Percentiles rank a stretch among this genome's conserved stretches.
These are phyloP conservation scores for Mesoligia furuncula DNA, from an alignment of 2,888 invertebrate genomes.

Conservation along the genomic window DNA sequence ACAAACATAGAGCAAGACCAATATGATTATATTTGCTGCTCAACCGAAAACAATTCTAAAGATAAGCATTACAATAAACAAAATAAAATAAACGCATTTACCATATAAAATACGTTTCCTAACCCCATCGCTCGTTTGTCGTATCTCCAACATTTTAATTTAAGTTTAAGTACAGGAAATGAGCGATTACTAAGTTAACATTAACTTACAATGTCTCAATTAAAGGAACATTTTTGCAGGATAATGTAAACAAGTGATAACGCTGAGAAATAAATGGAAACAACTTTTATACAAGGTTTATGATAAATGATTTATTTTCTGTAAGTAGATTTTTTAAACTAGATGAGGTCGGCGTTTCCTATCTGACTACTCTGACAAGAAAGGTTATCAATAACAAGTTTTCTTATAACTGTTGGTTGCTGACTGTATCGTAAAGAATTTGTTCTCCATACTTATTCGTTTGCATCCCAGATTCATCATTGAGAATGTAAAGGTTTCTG, in stretches of 20 bases:
- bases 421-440: neutral
- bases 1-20: neutral
- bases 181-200: conserved; percentile 57
- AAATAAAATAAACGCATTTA: conserved; percentile 20
- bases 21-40: neutral
- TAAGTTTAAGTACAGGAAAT: conserved; percentile 62
- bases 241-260: conserved; percentile 31
- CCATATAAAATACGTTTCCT: conserved; percentile 55
- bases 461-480: neutral
- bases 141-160: conserved; percentile 53
- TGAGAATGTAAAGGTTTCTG: neutral
- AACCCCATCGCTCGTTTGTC: conserved; percentile 40
- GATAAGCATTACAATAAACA: conserved; percentile 18
- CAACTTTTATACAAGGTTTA: neutral
- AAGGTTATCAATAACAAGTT: neutral
- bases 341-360: too few species aligned
- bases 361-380: too few species aligned
- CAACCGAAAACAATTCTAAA: neutral
- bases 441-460: neutral
- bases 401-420: neutral
- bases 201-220: conserved; percentile 55
- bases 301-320: too few species aligned
- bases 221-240: conserved; percentile 28
- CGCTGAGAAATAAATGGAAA: conserved; percentile 7
- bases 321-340: too few species aligned